Evolutionary conservation across 2,113 vertebrate genomes (phyloP), one percentile per base, ranked within the genome.

Genomic region (Tetrax tetrax): DNA sequence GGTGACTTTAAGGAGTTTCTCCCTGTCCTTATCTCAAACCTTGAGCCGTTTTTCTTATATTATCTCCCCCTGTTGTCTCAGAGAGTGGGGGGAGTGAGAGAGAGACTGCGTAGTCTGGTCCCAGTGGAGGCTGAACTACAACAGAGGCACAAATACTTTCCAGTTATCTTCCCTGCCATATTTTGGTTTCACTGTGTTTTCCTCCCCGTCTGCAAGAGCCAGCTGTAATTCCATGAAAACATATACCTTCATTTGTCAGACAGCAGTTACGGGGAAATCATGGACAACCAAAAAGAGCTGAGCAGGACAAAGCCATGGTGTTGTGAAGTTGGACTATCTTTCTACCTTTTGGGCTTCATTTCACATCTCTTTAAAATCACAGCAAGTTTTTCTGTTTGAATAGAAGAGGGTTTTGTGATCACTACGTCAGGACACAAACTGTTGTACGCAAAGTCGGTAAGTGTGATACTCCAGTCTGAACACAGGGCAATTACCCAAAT

Each of bases 251-350:
- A 1, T 18, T 10, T 41, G 33, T 11, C 12, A 69, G 33, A 61
- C 10, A 31, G 41, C 18, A 70, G 7, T 9, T 66, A 15, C 19
- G 31, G 28, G 8, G 37, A 7, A 50, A 38, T 61, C 23, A 24
- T 0, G 2, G 38, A 51, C 31, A 69, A 35, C 22, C 0, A 4
- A 37, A 68, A 80, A 35, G 33, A 27, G 25, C 4, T 43, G 53
- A 76, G 45, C 33, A 61, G 21, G 57, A 60, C 38, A 56, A 86
- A 69, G 10, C 6, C 9, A 35, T 1, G 1, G 23, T 23, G 20
- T 19, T 22, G 31, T 9, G 31, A 69, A 65, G 14, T 29, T 53
- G 27, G 6, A 70, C 10, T 24, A 47, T 23, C 14, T 25, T 60
- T 47, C 17, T 35, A 83, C 59, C n/a, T 71, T 45, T 41, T 14